Base-by-base conservation (phyloP, 2,888 invertebrate species). In the Chymomyza fuscimana region DNA sequence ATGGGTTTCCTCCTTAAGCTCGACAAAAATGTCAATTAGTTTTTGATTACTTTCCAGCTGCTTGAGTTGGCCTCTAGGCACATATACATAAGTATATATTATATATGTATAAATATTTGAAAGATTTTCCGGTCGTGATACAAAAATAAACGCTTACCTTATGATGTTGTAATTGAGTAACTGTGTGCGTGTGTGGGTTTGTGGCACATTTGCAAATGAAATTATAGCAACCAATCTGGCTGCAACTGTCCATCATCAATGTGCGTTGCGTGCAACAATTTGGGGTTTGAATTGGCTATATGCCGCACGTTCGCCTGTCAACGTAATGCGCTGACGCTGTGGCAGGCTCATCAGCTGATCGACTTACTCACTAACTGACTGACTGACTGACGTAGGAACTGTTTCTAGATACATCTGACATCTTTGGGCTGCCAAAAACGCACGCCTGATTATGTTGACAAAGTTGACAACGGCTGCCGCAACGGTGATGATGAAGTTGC, bases 11-110 rank as follows among this genome's bases (percentile, higher is more conserved):
- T 15, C 25, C 56, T 61, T 63, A 63, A 54, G 22, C 40, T 52
- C 32, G 59, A 19, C 73, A 72, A 81, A 79, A 81, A 75, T 69
- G 58, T 70, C 80, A 80, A 85, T 82, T 78, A 82, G 70, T 65
- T 67, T 78, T 85, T 80, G 82, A 87, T 85, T 85, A 82, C 73
- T 78, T 76, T 80, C 59, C 63, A 58, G 19, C 22, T 19, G 67
- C 62, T 56, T 46, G 40, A 46, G 61, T 40, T 25, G 22, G 50
- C 60, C 15, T 12, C 12, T 16, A 7, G 52, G 15, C 7, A 54
- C 52, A 19, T 22, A 22, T 22, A 10, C 5, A 56, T 16, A 1
- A 19, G 56, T 56, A 56, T 19, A 22, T 19, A 16, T 56, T 56
- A 22, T 19, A 7, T 19, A 59, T 56, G 9, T 5, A 54, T 54